Conservation (phyloP, 2,888 invertebrate genomes). For the Caenorhabditis panamensis region DNA sequence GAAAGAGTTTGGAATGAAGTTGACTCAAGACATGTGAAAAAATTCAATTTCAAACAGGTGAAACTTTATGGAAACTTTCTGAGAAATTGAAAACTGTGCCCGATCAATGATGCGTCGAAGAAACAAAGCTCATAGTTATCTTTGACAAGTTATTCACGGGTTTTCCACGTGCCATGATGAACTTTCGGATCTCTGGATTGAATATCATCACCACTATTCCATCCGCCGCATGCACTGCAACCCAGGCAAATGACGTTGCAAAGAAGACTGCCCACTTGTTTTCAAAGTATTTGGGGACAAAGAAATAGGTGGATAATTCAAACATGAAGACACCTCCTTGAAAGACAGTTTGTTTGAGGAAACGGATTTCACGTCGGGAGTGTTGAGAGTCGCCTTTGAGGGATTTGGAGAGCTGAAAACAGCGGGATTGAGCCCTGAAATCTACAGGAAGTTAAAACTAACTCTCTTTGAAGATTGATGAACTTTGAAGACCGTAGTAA, state of each 20-base stretch:
- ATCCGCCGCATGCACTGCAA: conserved; percentile 54
- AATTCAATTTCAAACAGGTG: too few species aligned
- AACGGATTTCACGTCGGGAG: conserved; percentile 33
- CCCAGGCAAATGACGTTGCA: conserved; percentile 61
- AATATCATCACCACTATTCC: conserved; percentile 34
- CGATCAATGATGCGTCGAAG: neutral
- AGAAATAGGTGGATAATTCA: conserved; percentile 61
- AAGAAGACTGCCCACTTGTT: conserved; percentile 57
- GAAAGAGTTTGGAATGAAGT: too few species aligned
- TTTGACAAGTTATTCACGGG: neutral
- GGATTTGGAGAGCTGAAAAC: neutral
- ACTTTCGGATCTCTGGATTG: conserved; percentile 28
- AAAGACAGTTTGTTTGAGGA: conserved; percentile 49
- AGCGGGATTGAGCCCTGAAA: too few species aligned
- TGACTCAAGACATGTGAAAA: too few species aligned
- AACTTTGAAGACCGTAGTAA: conserved; percentile 53
- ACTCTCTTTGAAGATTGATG: conserved; percentile 26
- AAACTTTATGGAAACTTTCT: too few species aligned
- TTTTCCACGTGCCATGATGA: neutral
- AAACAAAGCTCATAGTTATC: neutral
- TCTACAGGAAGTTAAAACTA: too few species aligned
- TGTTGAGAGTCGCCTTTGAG: conserved; percentile 1
- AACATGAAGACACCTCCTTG: conserved; percentile 59
- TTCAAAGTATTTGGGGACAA: conserved; percentile 53
- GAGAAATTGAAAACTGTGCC: too few species aligned